Evolutionary conservation across 2,113 vertebrate species (phyloP).

Genomic region (Promerops cafer): DNA sequence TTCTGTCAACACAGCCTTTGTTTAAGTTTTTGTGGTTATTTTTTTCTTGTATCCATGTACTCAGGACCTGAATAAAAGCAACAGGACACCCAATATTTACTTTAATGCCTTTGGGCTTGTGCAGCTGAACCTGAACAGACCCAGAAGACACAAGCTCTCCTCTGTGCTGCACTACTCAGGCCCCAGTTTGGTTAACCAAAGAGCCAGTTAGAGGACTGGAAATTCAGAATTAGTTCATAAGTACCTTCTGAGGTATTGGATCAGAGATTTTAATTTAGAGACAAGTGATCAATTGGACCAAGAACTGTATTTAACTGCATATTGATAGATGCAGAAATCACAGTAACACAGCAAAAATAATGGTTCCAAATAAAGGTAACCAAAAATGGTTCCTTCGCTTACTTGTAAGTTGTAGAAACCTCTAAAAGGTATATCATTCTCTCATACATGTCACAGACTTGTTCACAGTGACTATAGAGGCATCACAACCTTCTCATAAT

Average conservation of each 20-base stretch:
- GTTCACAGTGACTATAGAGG: not conserved
- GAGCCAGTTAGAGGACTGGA: not conserved
- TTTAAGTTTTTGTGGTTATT: not conserved
- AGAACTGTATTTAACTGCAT: not conserved
- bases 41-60: not conserved
- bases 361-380: too few species aligned
- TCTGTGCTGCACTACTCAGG: not conserved
- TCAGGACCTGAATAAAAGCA: not conserved
- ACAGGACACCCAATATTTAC: not conserved
- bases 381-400: not conserved
- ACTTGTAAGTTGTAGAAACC: not conserved
- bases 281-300: not conserved
- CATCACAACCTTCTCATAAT: not conserved
- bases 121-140: not conserved
- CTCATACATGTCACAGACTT: not conserved
- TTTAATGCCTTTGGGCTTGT: not conserved
- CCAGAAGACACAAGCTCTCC: not conserved
- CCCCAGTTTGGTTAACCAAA: not conserved
- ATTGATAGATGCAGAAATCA: not conserved
- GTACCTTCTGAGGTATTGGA: not conserved
- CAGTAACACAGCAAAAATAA: not conserved
- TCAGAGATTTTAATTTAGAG: not conserved
- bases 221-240: not conserved
- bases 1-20: not conserved
- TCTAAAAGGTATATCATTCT: not conserved